These are phyloP conservation scores for Phengaris alcon DNA, from an alignment of 2,888 invertebrate genomes.

Conservation along the genomic window DNA sequence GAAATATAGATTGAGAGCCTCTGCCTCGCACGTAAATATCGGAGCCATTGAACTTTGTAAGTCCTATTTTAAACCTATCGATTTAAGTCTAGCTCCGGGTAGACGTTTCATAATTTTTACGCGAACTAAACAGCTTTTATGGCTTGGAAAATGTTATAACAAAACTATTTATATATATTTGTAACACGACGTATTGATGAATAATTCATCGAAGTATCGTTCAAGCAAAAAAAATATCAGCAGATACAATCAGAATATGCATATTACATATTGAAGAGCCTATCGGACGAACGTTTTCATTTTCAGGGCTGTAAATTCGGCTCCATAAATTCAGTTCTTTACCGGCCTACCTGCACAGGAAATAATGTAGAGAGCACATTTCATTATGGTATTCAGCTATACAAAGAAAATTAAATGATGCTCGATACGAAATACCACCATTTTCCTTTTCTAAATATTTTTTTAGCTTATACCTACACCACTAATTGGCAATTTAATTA, in stretches of 20 bases:
- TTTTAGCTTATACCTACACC: no score
- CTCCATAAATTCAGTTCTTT: not conserved
- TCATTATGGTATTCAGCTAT: no score
- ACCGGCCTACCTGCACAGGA: not conserved
- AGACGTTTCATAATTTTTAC: constrained; percentile 9
- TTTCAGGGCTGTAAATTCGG: not conserved
- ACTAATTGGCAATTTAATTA: no score
- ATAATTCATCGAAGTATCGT: not conserved
- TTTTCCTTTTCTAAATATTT: not conserved
- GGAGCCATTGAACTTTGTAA: constrained; percentile 23
- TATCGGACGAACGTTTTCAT: constrained; percentile 14
- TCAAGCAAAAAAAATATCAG: not conserved
- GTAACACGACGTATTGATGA: no score
- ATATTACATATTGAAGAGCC: constrained; percentile 2
- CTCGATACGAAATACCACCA: not conserved
- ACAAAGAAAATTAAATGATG: no score
- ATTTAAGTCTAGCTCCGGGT: constrained; percentile 14
- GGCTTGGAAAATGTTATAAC: not conserved
- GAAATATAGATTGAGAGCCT: not conserved
- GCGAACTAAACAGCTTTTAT: not conserved
- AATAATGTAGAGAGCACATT: not conserved
- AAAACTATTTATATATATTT: no score
- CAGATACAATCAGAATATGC: constrained; percentile 7
- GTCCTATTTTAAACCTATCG: constrained; percentile 26
- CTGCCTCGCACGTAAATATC: not conserved